Evolutionary conservation across 2,797 vertebrate genomes (phyloP).

Genomic region (Sebastes trivittatus): DNA sequence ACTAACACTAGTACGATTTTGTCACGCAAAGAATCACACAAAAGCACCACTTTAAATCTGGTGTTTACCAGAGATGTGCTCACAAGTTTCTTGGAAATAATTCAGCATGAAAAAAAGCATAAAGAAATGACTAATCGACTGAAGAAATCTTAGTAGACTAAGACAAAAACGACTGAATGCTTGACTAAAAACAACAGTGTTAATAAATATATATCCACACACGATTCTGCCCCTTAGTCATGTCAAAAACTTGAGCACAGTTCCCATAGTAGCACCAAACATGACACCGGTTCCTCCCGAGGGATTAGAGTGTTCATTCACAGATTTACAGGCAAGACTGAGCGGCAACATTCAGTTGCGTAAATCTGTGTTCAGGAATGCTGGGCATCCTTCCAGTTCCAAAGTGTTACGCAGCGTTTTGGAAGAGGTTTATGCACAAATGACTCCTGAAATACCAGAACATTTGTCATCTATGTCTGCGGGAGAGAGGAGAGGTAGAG

Average conservation of each 20-base stretch:
- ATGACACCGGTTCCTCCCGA: not conserved
- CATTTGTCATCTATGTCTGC: not conserved
- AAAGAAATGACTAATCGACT: no score
- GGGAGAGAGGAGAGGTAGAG: not conserved
- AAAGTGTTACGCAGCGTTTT: conserved; percentile 1
- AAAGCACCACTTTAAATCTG: no score
- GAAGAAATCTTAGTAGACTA: no score
- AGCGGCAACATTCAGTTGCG: not conserved
- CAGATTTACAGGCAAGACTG: not conserved
- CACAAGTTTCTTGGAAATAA: no score
- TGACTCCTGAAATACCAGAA: conserved; percentile 1
- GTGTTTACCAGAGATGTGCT: no score
- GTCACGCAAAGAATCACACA: no score
- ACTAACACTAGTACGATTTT: no score
- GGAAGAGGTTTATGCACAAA: not conserved
- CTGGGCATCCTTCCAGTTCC: not conserved
- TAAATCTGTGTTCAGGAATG: conserved; percentile 1
- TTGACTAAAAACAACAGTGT: no score
- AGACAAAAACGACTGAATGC: no score
- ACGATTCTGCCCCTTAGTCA: not conserved
- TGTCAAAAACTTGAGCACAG: not conserved
- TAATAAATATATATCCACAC: no score
- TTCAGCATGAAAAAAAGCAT: no score
- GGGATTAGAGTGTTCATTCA: not conserved
- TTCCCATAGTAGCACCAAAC: not conserved